These are phyloP conservation scores for Melospiza georgiana DNA, from an alignment of 2,113 vertebrate genomes.

Conservation along the genomic window DNA sequence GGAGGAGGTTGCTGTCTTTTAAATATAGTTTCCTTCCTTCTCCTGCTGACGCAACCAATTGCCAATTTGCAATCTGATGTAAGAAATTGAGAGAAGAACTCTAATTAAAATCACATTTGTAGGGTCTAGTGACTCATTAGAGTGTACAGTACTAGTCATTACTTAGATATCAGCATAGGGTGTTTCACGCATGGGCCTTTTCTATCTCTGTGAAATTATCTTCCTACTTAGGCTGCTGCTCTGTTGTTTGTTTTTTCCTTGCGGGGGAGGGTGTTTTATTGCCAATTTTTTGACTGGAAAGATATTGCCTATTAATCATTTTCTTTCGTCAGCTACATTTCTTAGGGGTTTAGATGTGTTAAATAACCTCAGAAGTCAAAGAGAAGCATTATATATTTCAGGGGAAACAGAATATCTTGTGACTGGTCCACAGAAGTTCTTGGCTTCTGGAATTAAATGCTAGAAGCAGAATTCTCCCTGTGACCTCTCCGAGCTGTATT, in stretches of 20 bases:
- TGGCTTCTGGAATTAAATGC: background rate
- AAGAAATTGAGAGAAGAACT: background rate
- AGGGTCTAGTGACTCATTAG: background rate
- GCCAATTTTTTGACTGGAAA: background rate
- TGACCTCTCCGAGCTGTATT: background rate
- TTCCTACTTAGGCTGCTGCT: background rate
- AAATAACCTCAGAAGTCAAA: background rate
- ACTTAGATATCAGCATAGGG: background rate
- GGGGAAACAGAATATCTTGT: background rate
- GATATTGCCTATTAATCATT: background rate
- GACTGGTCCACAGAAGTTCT: background rate
- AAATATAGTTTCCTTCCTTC: background rate
- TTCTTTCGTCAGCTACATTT: background rate
- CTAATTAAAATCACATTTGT: background rate
- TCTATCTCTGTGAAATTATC: background rate
- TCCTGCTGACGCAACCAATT: background rate
- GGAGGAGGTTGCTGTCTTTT: background rate
- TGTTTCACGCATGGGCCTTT: background rate
- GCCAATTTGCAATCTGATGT: background rate
- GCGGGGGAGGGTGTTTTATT: background rate
- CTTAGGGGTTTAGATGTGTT: background rate
- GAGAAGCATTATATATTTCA: background rate
- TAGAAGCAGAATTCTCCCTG: background rate
- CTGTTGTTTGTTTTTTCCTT: background rate
- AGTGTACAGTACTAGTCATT: background rate